These are phyloP conservation scores for Lamprologus tigripictilis DNA, from an alignment of 2,113 vertebrate genomes.

Conservation along the genomic window DNA sequence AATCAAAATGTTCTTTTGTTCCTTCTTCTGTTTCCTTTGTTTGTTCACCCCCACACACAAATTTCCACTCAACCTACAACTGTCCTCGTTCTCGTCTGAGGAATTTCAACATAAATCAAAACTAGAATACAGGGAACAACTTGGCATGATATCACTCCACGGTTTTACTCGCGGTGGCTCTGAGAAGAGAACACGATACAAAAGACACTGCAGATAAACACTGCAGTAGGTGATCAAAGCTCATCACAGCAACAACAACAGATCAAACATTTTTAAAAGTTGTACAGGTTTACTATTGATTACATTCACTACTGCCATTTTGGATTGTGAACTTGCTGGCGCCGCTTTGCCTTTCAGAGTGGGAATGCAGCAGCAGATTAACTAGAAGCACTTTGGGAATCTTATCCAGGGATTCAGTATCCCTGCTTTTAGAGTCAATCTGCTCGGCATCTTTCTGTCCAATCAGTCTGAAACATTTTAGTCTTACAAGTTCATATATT, in stretches of 20 bases:
- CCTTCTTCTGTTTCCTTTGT: not conserved
- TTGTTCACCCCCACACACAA: not conserved
- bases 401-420: not conserved
- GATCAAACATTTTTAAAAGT: not conserved
- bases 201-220: slow-evolving; percentile 2
- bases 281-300: not conserved
- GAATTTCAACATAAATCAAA: slow-evolving; percentile 37
- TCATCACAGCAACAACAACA: not conserved
- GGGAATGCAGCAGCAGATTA: not conserved
- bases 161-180: not conserved
- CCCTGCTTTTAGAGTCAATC: not conserved
- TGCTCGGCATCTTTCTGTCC: not conserved
- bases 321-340: not conserved
- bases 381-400: not conserved
- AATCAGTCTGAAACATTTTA: not conserved
- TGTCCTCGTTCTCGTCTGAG: not conserved
- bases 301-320: not conserved
- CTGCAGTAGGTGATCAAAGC: not conserved
- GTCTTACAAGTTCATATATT: not conserved
- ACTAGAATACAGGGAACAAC: not conserved
- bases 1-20: not conserved
- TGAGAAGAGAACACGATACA: not conserved
- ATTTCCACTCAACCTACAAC: not conserved
- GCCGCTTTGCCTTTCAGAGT: not conserved
- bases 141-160: slow-evolving; percentile 6